Percentiles rank a stretch among this genome's conserved stretches.
phyloP scores from a whole-genome alignment of 1,140 invertebrate species.

The Drosophila jambulina region DNA sequence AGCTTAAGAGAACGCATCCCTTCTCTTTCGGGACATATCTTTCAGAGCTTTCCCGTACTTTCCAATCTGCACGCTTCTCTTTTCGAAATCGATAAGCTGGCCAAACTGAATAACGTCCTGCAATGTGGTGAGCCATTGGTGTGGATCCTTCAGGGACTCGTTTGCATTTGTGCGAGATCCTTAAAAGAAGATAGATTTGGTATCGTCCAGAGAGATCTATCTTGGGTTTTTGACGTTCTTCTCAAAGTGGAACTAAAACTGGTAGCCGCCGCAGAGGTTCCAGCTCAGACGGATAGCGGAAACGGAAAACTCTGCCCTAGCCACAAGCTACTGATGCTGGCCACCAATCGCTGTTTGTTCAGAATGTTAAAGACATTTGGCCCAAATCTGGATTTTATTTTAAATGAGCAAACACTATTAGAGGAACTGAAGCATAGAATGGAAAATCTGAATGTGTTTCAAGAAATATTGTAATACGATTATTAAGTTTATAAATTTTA shows the following conservation, averaged over 20 bases:
- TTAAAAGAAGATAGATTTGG: constrained; percentile 13
- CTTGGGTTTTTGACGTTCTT: constrained; percentile 4
- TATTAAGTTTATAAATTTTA: neutral
- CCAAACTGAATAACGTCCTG: constrained; percentile 26
- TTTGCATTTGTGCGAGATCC: constrained; percentile 43
- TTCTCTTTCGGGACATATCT: no score
- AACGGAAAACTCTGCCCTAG: constrained; percentile 11
- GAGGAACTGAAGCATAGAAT: neutral
- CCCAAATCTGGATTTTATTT: neutral
- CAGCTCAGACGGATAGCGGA: neutral
- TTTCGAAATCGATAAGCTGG: neutral
- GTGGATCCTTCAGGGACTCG: constrained; percentile 45
- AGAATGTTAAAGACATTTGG: constrained; percentile 25
- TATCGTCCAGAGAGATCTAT: constrained; percentile 12
- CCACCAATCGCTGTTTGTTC: constrained; percentile 22
- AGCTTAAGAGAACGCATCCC: neutral
- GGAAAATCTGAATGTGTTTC: neutral
- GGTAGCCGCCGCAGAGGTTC: neutral
- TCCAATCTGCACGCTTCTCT: neutral
- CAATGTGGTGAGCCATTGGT: constrained; percentile 8
- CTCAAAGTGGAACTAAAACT: constrained; percentile 20
- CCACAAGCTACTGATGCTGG: constrained; percentile 1
- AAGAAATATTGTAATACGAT: neutral
- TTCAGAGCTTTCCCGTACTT: neutral
- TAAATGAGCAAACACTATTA: neutral